These are phyloP conservation scores for Zonitis immaculata DNA, from an alignment of 2,888 invertebrate species.

Conservation along the genomic window DNA sequence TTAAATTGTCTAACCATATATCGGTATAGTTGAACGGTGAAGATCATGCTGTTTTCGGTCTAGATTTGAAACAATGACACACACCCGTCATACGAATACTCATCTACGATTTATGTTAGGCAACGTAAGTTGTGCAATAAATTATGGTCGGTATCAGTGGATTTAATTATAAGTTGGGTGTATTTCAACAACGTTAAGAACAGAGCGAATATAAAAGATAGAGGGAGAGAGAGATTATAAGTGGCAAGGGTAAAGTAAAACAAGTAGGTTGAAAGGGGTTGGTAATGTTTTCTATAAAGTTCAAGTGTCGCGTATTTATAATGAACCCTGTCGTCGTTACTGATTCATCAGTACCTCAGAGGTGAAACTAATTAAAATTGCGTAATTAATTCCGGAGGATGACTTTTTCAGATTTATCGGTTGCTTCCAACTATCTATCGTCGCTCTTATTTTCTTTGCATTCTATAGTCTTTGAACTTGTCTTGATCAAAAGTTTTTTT, in stretches of 20 bases:
- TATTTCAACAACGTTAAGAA: conserved; percentile 29
- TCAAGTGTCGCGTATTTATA: conserved; percentile 36
- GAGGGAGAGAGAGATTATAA: conserved; percentile 10
- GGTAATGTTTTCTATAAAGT: too few relatives aligned
- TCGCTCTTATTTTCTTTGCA: background rate
- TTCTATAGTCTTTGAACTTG: conserved; percentile 2
- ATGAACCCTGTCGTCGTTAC: conserved; percentile 35
- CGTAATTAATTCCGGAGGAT: conserved; percentile 34
- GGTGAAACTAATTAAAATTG: conserved; percentile 39
- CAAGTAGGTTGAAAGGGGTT: conserved; percentile 3
- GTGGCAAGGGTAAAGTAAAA: conserved; percentile 1
- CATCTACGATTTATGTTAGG: conserved; percentile 24
- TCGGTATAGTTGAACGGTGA: background rate
- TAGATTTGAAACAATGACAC: conserved; percentile 17
- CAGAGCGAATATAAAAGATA: too few relatives aligned
- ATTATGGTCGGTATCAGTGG: conserved; percentile 31
- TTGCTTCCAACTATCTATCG: conserved; percentile 3
- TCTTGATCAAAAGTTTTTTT: conserved; percentile 16
- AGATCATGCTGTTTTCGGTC: background rate
- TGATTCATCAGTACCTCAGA: conserved; percentile 34
- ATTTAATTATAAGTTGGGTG: conserved; percentile 35
- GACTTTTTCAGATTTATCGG: conserved; percentile 25
- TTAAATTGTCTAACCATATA: too few relatives aligned
- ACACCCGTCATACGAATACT: conserved; percentile 14
- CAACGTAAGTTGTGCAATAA: conserved; percentile 27